Conservation (phyloP, 1,140 invertebrate genomes). For the Heliconius nattereri region DNA sequence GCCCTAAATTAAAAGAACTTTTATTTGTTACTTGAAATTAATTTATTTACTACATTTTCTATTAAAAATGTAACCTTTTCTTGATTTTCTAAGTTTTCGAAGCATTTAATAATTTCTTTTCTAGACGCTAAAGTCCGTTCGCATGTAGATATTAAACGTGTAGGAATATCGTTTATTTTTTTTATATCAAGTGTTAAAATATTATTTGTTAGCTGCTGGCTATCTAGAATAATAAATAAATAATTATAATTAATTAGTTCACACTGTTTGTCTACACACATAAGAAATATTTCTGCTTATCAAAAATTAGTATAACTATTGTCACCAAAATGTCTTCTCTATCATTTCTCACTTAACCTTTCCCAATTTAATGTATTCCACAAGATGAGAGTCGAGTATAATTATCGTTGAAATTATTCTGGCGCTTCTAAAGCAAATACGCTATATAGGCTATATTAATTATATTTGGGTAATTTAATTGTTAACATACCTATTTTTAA, state of each 20-base stretch:
- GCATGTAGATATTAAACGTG: slow-evolving; percentile 58
- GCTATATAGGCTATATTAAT: too few species aligned
- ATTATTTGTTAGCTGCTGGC: slow-evolving; percentile 30
- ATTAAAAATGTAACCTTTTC: slow-evolving; percentile 48
- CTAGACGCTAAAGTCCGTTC: slow-evolving; percentile 60
- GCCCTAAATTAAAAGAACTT: slow-evolving; percentile 45
- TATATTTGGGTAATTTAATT: not conserved
- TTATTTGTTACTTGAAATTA: not conserved
- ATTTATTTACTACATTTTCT: not conserved
- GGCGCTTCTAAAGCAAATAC: too few species aligned
- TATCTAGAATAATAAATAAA: slow-evolving; percentile 24
- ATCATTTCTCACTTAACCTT: too few species aligned
- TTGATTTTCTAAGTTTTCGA: slow-evolving; percentile 55
- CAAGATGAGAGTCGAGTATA: too few species aligned
- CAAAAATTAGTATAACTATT: not conserved
- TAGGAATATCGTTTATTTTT: slow-evolving; percentile 61
- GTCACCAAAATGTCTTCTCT: too few species aligned
- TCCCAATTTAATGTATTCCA: too few species aligned
- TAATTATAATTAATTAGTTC: not conserved
- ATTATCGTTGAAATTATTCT: too few species aligned
- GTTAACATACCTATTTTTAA: slow-evolving; percentile 19
- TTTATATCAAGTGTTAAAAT: slow-evolving; percentile 52
- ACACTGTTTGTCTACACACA: not conserved
- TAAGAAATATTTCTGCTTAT: not conserved
- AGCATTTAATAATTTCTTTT: slow-evolving; percentile 67